phyloP scores from a whole-genome alignment of 2,888 invertebrate species.

The Neelides folsomi region DNA sequence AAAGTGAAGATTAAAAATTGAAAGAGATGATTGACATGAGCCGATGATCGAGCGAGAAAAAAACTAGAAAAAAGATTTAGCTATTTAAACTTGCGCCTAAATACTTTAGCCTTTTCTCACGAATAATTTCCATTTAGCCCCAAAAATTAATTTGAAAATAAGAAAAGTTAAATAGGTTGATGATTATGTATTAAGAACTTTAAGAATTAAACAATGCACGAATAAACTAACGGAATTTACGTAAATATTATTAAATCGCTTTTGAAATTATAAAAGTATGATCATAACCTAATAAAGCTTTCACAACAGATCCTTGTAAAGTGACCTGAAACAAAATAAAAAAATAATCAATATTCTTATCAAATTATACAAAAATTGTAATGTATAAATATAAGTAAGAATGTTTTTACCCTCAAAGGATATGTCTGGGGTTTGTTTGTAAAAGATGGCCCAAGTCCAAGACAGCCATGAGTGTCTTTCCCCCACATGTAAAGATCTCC shows the following conservation, averaged over 20 bases:
- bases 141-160: too few species aligned
- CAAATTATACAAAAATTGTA: conserved; percentile 16
- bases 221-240: too few species aligned
- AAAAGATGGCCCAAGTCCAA: conserved; percentile 59
- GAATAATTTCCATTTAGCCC: too few species aligned
- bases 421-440: conserved; percentile 12
- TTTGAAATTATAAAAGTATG: conserved; percentile 64
- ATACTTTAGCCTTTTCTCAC: too few species aligned
- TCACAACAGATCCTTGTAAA: conserved; percentile 59
- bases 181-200: too few species aligned
- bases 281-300: conserved; percentile 71
- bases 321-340: conserved; percentile 42
- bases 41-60: too few species aligned
- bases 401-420: conserved; percentile 19
- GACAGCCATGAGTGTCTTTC: conserved; percentile 63
- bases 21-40: too few species aligned
- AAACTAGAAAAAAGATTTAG: too few species aligned
- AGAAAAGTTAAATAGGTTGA: too few species aligned
- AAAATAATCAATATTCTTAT: neutral
- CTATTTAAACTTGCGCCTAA: too few species aligned
- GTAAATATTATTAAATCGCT: conserved; percentile 14
- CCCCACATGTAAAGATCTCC: conserved; percentile 90
- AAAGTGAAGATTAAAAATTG: too few species aligned
- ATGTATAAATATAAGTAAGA: neutral
- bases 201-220: too few species aligned